A percentile compares a stretch with the other conserved stretches of the same genome.
Conservation (phyloP, 2,888 invertebrate species). For the Folsomia candida region DNA sequence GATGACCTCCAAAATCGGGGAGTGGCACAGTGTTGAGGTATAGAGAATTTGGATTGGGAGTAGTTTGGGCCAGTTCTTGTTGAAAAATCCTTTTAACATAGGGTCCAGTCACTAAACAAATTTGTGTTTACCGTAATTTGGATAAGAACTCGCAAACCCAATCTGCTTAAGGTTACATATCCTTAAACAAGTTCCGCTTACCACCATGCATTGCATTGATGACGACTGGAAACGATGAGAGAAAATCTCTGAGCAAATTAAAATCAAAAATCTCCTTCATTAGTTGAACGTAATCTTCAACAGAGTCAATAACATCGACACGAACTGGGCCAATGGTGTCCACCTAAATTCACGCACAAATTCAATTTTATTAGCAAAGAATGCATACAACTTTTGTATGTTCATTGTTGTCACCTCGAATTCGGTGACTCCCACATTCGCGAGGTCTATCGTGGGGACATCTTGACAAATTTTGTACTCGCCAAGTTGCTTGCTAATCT, state of each 20-base stretch:
- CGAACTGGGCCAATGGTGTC: conserved; percentile 67
- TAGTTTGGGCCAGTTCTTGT: conserved; percentile 74
- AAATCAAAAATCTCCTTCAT: conserved; percentile 99
- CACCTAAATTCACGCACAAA: conserved; percentile 57
- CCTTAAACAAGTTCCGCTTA: conserved; percentile 53
- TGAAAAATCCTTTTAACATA: conserved; percentile 87
- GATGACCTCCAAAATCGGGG: conserved; percentile 45
- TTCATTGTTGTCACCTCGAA: conserved; percentile 62
- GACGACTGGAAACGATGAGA: conserved; percentile 78
- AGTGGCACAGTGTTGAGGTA: conserved; percentile 44
- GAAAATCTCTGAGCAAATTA: conserved; percentile 67
- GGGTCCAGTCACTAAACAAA: conserved; percentile 81
- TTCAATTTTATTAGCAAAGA: not conserved
- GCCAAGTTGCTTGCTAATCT: conserved; percentile 72
- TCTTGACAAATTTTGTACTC: conserved; percentile 74
- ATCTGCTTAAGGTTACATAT: not conserved
- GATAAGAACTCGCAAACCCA: not conserved
- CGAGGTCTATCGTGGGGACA: conserved; percentile 72
- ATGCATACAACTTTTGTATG: not conserved
- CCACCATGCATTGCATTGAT: conserved; percentile 95
- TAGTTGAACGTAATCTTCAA: conserved; percentile 78
- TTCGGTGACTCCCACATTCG: conserved; percentile 66
- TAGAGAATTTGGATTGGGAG: conserved; percentile 50
- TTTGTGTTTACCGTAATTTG: not conserved
- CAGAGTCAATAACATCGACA: conserved; percentile 88